Conservation (phyloP, 2,888 invertebrate species). For the Aphidoletes aphidimyza region DNA sequence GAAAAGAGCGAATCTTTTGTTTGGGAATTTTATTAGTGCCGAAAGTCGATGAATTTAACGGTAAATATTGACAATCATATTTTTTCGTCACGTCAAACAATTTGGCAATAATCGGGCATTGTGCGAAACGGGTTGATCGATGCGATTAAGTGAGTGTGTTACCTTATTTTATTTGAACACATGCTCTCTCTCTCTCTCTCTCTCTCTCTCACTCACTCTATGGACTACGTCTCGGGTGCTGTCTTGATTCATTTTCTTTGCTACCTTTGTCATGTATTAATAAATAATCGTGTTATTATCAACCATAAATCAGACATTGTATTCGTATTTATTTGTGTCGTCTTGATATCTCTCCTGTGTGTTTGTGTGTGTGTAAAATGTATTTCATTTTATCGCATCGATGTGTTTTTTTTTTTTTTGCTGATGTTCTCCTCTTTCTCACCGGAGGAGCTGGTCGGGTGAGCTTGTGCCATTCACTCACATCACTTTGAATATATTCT, state of each 20-base stretch:
- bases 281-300: conserved; percentile 54
- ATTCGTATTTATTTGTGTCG: conserved; percentile 7
- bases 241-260: conserved; percentile 9
- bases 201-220: not conserved
- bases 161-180: not conserved
- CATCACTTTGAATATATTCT: not conserved
- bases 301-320: conserved; percentile 53
- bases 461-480: too few species aligned
- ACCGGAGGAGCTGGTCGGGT: not conserved
- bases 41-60: conserved; percentile 38
- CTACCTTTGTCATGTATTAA: conserved; percentile 27
- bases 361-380: not conserved
- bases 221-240: too few species aligned
- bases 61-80: conserved; percentile 54
- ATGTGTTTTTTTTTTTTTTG: not conserved
- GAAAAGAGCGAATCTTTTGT: not conserved
- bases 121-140: conserved; percentile 38
- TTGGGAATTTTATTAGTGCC: not conserved
- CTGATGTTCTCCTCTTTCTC: not conserved
- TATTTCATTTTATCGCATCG: conserved; percentile 2
- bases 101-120: not conserved
- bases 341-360: not conserved
- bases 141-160: conserved; percentile 37
- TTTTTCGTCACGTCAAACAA: conserved; percentile 43
- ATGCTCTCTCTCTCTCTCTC: not conserved